Conservation (phyloP, 2,888 invertebrate genomes). For the Synanthedon vespiformis region DNA sequence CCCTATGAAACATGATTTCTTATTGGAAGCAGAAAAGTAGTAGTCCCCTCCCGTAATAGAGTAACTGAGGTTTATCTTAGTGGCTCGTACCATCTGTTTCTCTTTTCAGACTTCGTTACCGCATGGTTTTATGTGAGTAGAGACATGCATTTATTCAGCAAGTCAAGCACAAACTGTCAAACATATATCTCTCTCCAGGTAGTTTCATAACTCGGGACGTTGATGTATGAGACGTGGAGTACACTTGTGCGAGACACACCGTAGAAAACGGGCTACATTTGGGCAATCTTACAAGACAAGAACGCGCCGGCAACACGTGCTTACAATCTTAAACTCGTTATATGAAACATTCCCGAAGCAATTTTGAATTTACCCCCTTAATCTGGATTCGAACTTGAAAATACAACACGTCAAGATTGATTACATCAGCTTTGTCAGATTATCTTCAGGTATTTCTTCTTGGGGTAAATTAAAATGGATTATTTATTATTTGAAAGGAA, state of each 20-base stretch:
- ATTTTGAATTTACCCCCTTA: constrained; percentile 51
- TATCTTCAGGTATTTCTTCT: constrained; percentile 4
- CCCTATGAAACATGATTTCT: constrained; percentile 59
- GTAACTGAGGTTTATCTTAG: constrained; percentile 31
- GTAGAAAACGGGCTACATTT: constrained; percentile 35
- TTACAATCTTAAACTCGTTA: constrained; percentile 61
- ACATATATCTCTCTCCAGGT: constrained; percentile 43
- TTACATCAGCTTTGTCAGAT: constrained; percentile 12
- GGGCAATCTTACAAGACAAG: constrained; percentile 35
- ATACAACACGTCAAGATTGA: constrained; percentile 15
- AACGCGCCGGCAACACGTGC: constrained; percentile 45
- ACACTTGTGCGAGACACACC: constrained; percentile 14
- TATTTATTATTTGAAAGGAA: too few relatives aligned
- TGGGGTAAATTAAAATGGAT: constrained; percentile 8
- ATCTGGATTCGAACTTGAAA: constrained; percentile 35
- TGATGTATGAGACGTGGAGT: constrained; percentile 44
- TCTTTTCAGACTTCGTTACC: constrained; percentile 1
- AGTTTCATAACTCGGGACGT: constrained; percentile 50
- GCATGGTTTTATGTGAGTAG: neutral
- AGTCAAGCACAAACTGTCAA: constrained; percentile 30
- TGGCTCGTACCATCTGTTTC: constrained; percentile 33
- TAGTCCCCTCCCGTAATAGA: constrained; percentile 33
- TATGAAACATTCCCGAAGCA: constrained; percentile 38
- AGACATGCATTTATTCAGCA: neutral
- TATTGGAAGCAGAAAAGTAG: constrained; percentile 44